These are phyloP conservation scores for Morbakka virulenta DNA, from an alignment of 30 jellyfish, hydroid and myxozoan genomes.

Conservation along the genomic window DNA sequence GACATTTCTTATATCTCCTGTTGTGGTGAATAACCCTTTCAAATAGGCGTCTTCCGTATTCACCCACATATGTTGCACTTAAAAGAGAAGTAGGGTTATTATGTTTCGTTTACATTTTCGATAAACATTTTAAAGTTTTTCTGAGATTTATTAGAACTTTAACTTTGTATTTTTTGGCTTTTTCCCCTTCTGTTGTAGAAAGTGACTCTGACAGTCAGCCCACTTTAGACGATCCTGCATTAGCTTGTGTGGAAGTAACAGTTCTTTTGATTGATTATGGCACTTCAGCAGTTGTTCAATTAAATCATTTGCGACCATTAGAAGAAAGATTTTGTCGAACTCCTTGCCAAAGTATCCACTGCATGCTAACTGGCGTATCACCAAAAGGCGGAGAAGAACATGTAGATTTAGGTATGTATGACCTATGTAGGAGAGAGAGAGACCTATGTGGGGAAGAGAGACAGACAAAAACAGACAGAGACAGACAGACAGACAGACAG, in stretches of 20 bases:
- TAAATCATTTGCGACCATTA: conserved; percentile 59
- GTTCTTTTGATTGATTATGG: conserved; percentile 84
- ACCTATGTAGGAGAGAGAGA: too few relatives aligned
- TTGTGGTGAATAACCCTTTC: too few relatives aligned
- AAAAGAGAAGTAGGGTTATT: too few relatives aligned
- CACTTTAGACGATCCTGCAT: conserved; percentile 40
- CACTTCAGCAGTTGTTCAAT: conserved; percentile 16
- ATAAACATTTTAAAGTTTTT: neutral
- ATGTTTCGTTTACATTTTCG: neutral
- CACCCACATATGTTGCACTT: too few relatives aligned
- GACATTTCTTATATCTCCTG: too few relatives aligned
- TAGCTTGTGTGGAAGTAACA: conserved; percentile 17
- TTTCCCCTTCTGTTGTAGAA: neutral
- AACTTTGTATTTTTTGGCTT: neutral
- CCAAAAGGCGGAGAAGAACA: conserved; percentile 42
- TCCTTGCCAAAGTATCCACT: conserved; percentile 79
- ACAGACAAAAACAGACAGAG: too few relatives aligned
- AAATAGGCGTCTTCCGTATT: too few relatives aligned
- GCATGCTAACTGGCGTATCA: conserved; percentile 87
- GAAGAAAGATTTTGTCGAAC: conserved; percentile 37
- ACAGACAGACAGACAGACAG: too few relatives aligned
- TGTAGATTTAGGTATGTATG: conserved; percentile 1
- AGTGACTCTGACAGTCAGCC: conserved; percentile 30
- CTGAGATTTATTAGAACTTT: neutral
- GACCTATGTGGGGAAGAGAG: too few relatives aligned